Evolutionary conservation across 1,140 invertebrate genomes (phyloP).

Genomic region (Batillaria attramentaria): DNA sequence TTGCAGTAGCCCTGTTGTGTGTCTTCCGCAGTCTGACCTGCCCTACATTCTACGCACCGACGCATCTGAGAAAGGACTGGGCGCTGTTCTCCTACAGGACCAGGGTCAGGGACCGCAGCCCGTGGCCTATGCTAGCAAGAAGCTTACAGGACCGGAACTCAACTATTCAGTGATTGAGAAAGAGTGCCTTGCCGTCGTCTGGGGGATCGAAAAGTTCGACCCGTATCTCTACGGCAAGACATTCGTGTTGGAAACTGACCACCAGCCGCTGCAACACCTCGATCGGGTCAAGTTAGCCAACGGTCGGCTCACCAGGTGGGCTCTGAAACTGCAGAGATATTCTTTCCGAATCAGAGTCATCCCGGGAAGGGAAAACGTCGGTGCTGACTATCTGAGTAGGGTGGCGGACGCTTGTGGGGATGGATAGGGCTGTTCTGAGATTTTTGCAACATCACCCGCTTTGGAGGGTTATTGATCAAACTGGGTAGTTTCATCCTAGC

Average conservation of each 20-base stretch:
- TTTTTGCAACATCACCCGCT: no score
- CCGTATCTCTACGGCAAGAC: slow-evolving; percentile 60
- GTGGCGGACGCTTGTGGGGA: no score
- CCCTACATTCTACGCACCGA: slow-evolving; percentile 61
- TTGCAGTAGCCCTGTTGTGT: slow-evolving; percentile 29
- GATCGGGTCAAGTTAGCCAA: slow-evolving; percentile 21
- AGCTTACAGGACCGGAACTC: slow-evolving; percentile 33
- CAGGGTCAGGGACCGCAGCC: slow-evolving; percentile 37
- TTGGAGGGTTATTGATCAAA: no score
- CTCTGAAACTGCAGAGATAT: slow-evolving; percentile 26
- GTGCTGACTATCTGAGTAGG: slow-evolving; percentile 34
- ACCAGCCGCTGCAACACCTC: slow-evolving; percentile 31
- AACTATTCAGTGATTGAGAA: slow-evolving; percentile 69
- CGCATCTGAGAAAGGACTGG: slow-evolving; percentile 45
- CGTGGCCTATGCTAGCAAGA: slow-evolving; percentile 49
- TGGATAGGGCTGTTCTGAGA: no score
- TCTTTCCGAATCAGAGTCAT: slow-evolving; percentile 6
- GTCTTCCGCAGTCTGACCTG: slow-evolving; percentile 60
- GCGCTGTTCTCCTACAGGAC: slow-evolving; percentile 48
- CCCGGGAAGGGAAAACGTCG: slow-evolving; percentile 33
- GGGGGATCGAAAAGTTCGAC: slow-evolving; percentile 63
- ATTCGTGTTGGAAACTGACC: slow-evolving; percentile 40
- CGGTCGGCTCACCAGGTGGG: slow-evolving; percentile 31
- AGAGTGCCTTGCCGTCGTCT: slow-evolving; percentile 70
- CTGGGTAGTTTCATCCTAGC: no score